Conservation (phyloP, 2,888 invertebrate species). For the Oxycera nigricornis region DNA sequence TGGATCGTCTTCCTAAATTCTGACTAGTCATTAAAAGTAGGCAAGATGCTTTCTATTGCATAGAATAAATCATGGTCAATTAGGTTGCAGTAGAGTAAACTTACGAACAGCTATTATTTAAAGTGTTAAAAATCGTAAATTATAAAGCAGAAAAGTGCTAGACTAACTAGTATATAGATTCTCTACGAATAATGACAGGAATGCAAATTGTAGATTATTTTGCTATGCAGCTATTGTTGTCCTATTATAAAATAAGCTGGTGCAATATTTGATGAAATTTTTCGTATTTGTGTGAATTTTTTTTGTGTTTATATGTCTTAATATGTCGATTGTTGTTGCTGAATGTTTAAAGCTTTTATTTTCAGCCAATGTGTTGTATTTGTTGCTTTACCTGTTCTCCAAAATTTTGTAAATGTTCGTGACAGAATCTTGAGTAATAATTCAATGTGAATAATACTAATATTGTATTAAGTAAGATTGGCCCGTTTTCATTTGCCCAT, state of each 20-base stretch:
- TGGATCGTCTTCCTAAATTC: too few relatives aligned
- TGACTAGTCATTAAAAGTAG: too few relatives aligned
- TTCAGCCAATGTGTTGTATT: constrained; percentile 12
- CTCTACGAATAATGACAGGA: too few relatives aligned
- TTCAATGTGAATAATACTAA: constrained; percentile 31
- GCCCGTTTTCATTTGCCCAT: constrained; percentile 48
- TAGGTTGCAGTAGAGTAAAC: too few relatives aligned
- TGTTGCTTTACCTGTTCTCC: constrained; percentile 32
- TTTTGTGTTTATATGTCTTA: neutral
- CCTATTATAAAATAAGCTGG: neutral
- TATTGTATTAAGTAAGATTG: constrained; percentile 42
- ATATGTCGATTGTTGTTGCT: neutral
- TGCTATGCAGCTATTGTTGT: neutral
- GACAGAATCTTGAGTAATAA: too few relatives aligned
- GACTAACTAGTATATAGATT: too few relatives aligned
- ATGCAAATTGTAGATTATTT: too few relatives aligned
- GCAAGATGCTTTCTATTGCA: too few relatives aligned
- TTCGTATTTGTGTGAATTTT: neutral
- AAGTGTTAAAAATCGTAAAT: too few relatives aligned
- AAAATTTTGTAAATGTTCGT: constrained; percentile 32
- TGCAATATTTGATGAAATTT: neutral
- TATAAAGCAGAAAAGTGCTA: too few relatives aligned
- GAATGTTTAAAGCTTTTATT: neutral
- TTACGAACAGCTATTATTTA: too few relatives aligned
- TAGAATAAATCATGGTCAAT: too few relatives aligned